phyloP scores from a whole-genome alignment of 2,113 vertebrate species.

The Cheilinus undulatus region DNA sequence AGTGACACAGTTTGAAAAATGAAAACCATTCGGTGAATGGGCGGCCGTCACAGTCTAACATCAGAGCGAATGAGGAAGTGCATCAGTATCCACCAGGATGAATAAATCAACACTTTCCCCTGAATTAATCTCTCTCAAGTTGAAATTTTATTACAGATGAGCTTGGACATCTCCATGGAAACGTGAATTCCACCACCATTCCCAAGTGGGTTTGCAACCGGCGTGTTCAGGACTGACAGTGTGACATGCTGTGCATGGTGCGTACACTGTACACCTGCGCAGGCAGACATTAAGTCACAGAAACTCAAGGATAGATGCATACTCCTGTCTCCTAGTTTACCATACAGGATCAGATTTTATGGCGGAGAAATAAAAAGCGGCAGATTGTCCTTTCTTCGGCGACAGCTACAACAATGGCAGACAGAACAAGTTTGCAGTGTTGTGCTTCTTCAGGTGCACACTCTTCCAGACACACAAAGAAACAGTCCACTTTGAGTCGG shows the following conservation, averaged over 20 bases:
- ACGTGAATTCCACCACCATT: conserved; percentile 78
- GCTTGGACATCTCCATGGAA: conserved; percentile 82
- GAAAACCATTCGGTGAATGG: conserved; percentile 52
- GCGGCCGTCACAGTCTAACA: conserved; percentile 52
- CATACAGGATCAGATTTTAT: conserved; percentile 9
- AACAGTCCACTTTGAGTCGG: conserved; percentile 73
- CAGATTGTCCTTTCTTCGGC: conserved; percentile 12
- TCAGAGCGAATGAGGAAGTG: conserved; percentile 62
- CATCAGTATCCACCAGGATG: conserved; percentile 69
- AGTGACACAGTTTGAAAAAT: conserved; percentile 55
- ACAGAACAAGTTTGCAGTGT: conserved; percentile 44
- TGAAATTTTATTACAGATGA: conserved; percentile 72
- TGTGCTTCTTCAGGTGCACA: conserved; percentile 39
- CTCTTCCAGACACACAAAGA: conserved; percentile 60
- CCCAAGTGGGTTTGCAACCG: conserved; percentile 75
- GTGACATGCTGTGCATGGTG: conserved; percentile 59
- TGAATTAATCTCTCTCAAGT: conserved; percentile 80
- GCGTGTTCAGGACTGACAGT: conserved; percentile 69
- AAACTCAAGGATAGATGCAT: background rate
- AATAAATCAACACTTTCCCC: conserved; percentile 82
- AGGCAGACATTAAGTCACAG: conserved; percentile 12
- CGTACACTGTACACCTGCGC: conserved; percentile 43
- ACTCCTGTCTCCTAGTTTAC: conserved; percentile 5
- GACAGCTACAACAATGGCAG: conserved; percentile 13
- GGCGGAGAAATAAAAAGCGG: conserved; percentile 17